Evolutionary conservation across 1,140 invertebrate genomes (phyloP).

Genomic region (Ephestia elutella): DNA sequence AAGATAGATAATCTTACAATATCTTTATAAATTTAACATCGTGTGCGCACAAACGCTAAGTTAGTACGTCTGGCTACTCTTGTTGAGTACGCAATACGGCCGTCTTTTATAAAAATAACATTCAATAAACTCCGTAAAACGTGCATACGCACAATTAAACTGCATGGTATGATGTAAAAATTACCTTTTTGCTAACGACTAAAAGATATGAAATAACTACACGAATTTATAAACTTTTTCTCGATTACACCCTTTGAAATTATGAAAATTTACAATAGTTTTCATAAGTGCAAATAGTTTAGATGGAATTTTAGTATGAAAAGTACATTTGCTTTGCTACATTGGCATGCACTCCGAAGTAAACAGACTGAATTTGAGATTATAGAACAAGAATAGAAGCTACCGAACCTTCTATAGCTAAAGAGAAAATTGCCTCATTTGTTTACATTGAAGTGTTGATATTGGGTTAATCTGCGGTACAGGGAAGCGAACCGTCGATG

Average conservation of each 20-base stretch:
- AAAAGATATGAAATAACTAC: conserved; percentile 23
- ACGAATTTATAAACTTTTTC: conserved; percentile 28
- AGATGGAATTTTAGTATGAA: conserved; percentile 44
- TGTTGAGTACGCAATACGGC: neutral
- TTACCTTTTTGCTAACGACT: conserved; percentile 22
- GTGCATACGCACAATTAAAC: conserved; percentile 31
- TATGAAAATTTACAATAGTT: conserved; percentile 37
- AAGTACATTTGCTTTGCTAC: conserved; percentile 55
- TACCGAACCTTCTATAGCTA: conserved; percentile 30
- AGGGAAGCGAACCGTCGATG: conserved; percentile 88
- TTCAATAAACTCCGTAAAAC: conserved; percentile 20
- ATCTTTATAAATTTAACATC: neutral
- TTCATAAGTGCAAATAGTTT: conserved; percentile 37
- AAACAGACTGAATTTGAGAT: conserved; percentile 23
- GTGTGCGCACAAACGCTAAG: neutral
- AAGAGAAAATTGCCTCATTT: conserved; percentile 1
- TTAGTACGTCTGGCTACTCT: conserved; percentile 7
- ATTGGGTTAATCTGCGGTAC: conserved; percentile 23
- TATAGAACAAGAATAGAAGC: conserved; percentile 32
- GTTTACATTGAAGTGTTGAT: conserved; percentile 6
- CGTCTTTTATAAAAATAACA: conserved; percentile 15
- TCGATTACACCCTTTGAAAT: conserved; percentile 28
- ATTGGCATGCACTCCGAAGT: conserved; percentile 56
- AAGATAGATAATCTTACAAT: neutral
- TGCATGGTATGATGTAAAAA: conserved; percentile 41